Conservation (phyloP, 2,113 vertebrate species). For the Dermatemys mawii region DNA sequence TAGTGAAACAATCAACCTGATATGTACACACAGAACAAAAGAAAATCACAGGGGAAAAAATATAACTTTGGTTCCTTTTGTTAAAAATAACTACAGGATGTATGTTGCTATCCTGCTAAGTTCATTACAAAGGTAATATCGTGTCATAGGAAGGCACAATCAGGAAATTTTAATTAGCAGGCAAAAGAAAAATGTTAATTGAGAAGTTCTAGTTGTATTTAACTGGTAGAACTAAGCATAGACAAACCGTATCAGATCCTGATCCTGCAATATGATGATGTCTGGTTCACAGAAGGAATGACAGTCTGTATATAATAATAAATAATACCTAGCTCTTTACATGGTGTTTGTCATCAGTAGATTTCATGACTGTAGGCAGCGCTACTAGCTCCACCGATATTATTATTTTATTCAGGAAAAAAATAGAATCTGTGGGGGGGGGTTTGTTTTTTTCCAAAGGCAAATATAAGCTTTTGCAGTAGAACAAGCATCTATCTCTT, state of each 20-base stretch:
- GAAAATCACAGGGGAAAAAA: slow-evolving; percentile 37
- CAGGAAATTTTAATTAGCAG: slow-evolving; percentile 51
- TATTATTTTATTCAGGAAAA: slow-evolving; percentile 45
- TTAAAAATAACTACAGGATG: slow-evolving; percentile 59
- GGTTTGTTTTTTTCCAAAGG: background rate
- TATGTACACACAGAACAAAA: slow-evolving; percentile 82
- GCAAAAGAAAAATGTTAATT: slow-evolving; percentile 69
- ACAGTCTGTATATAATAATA: slow-evolving; percentile 45
- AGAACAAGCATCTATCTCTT: slow-evolving; percentile 5
- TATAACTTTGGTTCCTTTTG: slow-evolving; percentile 4
- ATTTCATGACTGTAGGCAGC: slow-evolving; percentile 17
- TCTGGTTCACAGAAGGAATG: slow-evolving; percentile 35
- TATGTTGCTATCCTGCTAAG: slow-evolving; percentile 56
- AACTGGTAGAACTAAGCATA: slow-evolving; percentile 42
- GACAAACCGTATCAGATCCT: slow-evolving; percentile 7
- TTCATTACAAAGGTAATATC: slow-evolving; percentile 47
- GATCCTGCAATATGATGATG: slow-evolving; percentile 25
- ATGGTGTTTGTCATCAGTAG: background rate
- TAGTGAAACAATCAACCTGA: slow-evolving; percentile 87
- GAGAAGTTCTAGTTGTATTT: slow-evolving; percentile 50
- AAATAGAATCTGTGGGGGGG: background rate
- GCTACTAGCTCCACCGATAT: background rate
- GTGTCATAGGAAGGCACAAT: background rate
- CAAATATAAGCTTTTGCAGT: slow-evolving; percentile 38
- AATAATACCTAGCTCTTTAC: background rate